phyloP scores from a whole-genome alignment of 2,888 invertebrate species.

The Leptopilina syphax region DNA sequence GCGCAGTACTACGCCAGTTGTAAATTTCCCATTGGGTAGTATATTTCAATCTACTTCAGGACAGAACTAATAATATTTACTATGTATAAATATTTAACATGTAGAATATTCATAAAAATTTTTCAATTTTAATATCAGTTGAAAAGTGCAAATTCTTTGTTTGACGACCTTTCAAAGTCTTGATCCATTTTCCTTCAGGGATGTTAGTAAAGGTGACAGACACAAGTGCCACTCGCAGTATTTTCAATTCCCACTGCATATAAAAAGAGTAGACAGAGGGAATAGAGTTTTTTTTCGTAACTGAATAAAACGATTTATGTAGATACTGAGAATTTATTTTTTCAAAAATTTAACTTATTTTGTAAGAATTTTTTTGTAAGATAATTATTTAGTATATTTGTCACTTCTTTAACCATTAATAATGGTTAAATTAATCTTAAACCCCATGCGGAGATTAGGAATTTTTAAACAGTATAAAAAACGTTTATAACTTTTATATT shows the following conservation, averaged over 20 bases:
- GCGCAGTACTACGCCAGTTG: too few species aligned
- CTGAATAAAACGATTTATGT: constrained; percentile 1
- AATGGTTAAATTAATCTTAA: too few species aligned
- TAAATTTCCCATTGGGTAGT: too few species aligned
- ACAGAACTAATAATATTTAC: too few species aligned
- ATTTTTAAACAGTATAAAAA: too few species aligned
- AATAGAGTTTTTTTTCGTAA: not conserved
- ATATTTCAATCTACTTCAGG: too few species aligned
- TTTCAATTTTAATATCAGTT: not conserved
- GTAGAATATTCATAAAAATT: not conserved
- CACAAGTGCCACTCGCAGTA: constrained; percentile 6
- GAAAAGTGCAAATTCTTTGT: not conserved
- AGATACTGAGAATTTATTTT: not conserved
- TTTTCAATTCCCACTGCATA: constrained; percentile 19
- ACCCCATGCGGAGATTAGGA: too few species aligned
- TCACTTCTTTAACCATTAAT: too few species aligned
- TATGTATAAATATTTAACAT: too few species aligned
- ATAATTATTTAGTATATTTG: too few species aligned
- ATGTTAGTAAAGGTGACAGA: constrained; percentile 1
- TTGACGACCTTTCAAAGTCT: constrained; percentile 13
- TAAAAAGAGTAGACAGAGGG: not conserved
- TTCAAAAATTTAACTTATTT: not conserved
- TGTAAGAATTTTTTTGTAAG: not conserved
- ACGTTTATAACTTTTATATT: too few species aligned
- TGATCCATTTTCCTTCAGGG: not conserved